Percentiles rank a stretch among this genome's conserved stretches.
Conservation (phyloP, 1,140 invertebrate genomes). For the Drosophila mayri region DNA sequence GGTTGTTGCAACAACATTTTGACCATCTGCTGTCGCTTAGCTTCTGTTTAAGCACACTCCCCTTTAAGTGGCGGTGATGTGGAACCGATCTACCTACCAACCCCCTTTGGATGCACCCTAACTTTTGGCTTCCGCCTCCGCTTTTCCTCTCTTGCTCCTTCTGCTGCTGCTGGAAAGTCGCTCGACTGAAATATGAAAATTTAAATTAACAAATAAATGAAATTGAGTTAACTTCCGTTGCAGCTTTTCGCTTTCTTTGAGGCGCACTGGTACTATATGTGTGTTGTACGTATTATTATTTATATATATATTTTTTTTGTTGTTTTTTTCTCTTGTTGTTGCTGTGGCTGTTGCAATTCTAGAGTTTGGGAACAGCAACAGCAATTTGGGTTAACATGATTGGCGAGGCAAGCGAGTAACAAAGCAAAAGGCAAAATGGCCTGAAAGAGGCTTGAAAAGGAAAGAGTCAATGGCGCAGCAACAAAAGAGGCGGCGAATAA, state of each 20-base stretch:
- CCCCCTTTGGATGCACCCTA: slow-evolving; percentile 20
- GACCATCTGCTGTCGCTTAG: slow-evolving; percentile 28
- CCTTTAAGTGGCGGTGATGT: slow-evolving; percentile 21
- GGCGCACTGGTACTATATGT: not conserved
- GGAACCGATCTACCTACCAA: slow-evolving; percentile 24
- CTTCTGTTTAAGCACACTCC: slow-evolving; percentile 27
- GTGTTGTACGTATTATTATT: slow-evolving; percentile 4
- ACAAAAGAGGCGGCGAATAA: slow-evolving; percentile 63
- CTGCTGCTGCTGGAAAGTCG: not conserved
- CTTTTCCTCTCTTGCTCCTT: not conserved
- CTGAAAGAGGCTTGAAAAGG: slow-evolving; percentile 47
- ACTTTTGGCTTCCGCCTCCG: slow-evolving; percentile 10
- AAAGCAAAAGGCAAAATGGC: slow-evolving; percentile 35
- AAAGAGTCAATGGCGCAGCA: slow-evolving; percentile 62
- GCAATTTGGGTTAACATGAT: slow-evolving; percentile 81
- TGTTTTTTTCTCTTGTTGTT: not conserved
- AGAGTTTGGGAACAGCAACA: slow-evolving; percentile 60
- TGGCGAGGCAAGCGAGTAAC: slow-evolving; percentile 50
- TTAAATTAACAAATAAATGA: slow-evolving; percentile 62
- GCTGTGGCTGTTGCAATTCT: slow-evolving; percentile 52
- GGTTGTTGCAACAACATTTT: not conserved
- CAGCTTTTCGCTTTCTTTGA: slow-evolving; percentile 49
- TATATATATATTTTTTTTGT: not conserved
- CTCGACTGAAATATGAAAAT: slow-evolving; percentile 51
- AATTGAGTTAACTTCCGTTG: slow-evolving; percentile 58